Base-by-base conservation (phyloP, 2,888 invertebrate species). In the Scrobipalpa costella region DNA sequence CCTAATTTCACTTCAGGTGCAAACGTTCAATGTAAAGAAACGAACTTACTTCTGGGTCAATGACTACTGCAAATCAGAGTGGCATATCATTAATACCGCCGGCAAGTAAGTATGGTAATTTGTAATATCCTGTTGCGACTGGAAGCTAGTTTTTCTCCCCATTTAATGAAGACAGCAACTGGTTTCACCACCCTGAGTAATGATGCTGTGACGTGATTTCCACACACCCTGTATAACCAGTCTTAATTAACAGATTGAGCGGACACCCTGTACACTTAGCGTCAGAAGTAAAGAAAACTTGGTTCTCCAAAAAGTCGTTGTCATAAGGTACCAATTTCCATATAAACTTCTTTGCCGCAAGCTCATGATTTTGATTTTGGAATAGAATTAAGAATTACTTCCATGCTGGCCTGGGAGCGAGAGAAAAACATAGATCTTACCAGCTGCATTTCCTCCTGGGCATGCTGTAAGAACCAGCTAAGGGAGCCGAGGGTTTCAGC, bases 161-260 rank as follows among this genome's bases (percentile, higher is more conserved):
- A 11, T 58, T 19, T 38, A 38, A 57, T 57, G 62, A 63, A 47
- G 57, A 63, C 34, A n/a, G 49, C n/a, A 33, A 57, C 62, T 21
- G 19, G 62, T 61, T 44, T 34, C 57, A 58, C 61, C 49, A 61
- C 52, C 50, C 49, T 38, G 61, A 61, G 57, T 61, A 65, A 66
- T 66, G 62, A 61, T 64, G 66, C 63, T 64, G 63, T 65, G 64
- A 61, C 52, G 67, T 64, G 69, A 68, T 69, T 70, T 68, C 65
- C 65, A 65, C 66, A 66, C 63, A 57, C 62, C 57, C 50, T 40
- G 66, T 38, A 1, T 8, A 27, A 66, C 66, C 61, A 67, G 71
- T 71, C 67, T 71, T 67, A 70, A 78, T 77, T 72, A 74, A 66
- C 27, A 27, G 27, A 67, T 49, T 66, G 62, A 69, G 66, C 64